Evolutionary conservation across 2,797 vertebrate species (phyloP), one percentile per base, ranked within the genome.

Genomic region (Sebastolobus altivelis): DNA sequence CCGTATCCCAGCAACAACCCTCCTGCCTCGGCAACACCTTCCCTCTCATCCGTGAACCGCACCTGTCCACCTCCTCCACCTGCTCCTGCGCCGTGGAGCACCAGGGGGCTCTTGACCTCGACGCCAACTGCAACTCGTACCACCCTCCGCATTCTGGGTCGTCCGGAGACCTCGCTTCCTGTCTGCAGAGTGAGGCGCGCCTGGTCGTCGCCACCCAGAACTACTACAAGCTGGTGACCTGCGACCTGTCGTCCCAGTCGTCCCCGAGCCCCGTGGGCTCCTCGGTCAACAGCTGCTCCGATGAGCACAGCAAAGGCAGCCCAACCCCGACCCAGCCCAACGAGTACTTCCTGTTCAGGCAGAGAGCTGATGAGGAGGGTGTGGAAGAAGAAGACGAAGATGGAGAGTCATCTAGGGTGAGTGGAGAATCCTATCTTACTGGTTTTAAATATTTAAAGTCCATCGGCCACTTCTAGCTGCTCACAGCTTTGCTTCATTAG

Each of bases 141-240:
- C 97, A 93, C 79, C 94, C 94, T 8, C 92, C 93, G 5, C 92
- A 91, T 0, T 92, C 92, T 0, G 95, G 92, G 59, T 97, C 97
- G 0, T 84, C 81, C 2, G 93, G 91, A 0, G 97, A 98, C 72
- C 94, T 97, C 20, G 96, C 96, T 1, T 96, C 98, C 14, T 98
- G 98, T 88, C 96, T 98, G 90, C 97, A 99, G 93, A 99, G 98
- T 93, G 96, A 97, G 87, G 98, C 98, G 0, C 96, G 97, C 40
- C 95, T 99, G 1, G 97, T 99, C 20, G 97, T 98, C 79, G 97
- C 98, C 94, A 99, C 98, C 13, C 98, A 99, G 91, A 99, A 99
- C 94, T 99, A 99, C 85, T 99, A 99, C 77, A 99, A 99, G 82
- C 94, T 99, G 90, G 98, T 99, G 77, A 99, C 98, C 0, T 99